A percentile compares a stretch with the other conserved stretches of the same genome.
Conservation (phyloP, 2,113 vertebrate genomes). For the Datnioides undecimradiatus region DNA sequence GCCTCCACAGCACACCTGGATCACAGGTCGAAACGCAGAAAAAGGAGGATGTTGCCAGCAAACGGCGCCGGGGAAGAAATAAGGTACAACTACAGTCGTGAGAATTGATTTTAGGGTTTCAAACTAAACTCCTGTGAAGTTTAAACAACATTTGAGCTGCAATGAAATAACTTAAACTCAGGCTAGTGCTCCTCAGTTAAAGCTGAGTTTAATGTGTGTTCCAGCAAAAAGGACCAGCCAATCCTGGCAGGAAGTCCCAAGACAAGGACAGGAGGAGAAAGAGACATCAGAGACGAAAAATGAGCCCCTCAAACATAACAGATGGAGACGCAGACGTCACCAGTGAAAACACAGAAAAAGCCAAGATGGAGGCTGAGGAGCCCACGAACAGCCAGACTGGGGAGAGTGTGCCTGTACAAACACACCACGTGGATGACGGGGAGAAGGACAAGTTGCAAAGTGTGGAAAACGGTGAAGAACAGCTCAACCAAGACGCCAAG, state of each 20-base stretch:
- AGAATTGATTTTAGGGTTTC: background rate
- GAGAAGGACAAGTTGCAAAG: background rate
- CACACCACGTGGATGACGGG: background rate
- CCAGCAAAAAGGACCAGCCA: slow-evolving; percentile 12
- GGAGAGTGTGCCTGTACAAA: background rate
- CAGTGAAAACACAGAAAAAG: background rate
- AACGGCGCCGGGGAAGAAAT: slow-evolving; percentile 10
- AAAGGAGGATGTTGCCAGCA: slow-evolving; percentile 1
- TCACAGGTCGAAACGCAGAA: background rate
- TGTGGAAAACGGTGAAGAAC: background rate
- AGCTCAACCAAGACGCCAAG: background rate
- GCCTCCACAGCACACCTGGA: background rate
- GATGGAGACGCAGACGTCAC: background rate
- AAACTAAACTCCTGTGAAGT: background rate
- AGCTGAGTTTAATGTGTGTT: slow-evolving; percentile 6
- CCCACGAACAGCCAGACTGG: slow-evolving; percentile 10
- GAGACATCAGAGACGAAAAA: slow-evolving; percentile 39
- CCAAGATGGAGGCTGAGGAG: background rate
- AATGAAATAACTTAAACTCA: background rate
- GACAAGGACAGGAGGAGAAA: slow-evolving; percentile 43
- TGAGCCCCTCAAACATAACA: background rate
- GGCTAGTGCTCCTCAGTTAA: too few relatives aligned
- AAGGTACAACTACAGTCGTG: slow-evolving; percentile 27
- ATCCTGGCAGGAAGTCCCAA: background rate
- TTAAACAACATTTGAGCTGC: background rate